These are phyloP conservation scores for Ennomos quercinarius DNA, from an alignment of 2,888 invertebrate species.

Conservation along the genomic window DNA sequence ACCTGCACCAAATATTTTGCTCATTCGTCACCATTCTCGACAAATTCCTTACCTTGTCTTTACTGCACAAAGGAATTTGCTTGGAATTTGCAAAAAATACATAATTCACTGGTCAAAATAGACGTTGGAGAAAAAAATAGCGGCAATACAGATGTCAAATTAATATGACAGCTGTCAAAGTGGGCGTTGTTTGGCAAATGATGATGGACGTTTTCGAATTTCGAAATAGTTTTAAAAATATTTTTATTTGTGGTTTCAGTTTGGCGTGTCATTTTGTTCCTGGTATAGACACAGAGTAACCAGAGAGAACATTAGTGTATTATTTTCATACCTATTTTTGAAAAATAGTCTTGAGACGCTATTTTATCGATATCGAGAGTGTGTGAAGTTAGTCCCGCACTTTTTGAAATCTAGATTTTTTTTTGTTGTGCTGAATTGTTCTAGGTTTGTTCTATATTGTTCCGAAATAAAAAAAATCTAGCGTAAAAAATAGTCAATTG, in stretches of 20 bases:
- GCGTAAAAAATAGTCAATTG: no score
- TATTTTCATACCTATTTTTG: no score
- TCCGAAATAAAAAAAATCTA: no score
- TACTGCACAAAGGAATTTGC: slow-evolving; percentile 35
- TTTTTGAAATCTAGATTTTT: no score
- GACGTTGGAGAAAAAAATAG: slow-evolving; percentile 46
- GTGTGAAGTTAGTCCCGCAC: no score
- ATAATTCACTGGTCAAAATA: slow-evolving; percentile 45
- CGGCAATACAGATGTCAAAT: slow-evolving; percentile 69
- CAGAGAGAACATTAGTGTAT: no score
- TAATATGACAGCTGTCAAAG: slow-evolving; percentile 80
- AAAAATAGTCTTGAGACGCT: no score
- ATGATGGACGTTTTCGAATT: slow-evolving; percentile 54
- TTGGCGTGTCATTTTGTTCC: slow-evolving; percentile 46
- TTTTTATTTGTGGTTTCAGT: slow-evolving; percentile 49
- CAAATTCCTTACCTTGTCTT: slow-evolving; percentile 23
- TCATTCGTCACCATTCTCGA: slow-evolving; percentile 49
- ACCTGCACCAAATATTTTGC: slow-evolving; percentile 49
- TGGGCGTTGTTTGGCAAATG: slow-evolving; percentile 69
- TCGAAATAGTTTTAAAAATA: slow-evolving; percentile 53
- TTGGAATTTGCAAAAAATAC: slow-evolving; percentile 44
- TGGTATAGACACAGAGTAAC: no score
- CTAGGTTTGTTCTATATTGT: no score
- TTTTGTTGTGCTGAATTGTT: no score
- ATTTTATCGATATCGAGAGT: no score